These are phyloP conservation scores for Drosophila colorata DNA, from an alignment of 2,888 invertebrate genomes.

Conservation along the genomic window DNA sequence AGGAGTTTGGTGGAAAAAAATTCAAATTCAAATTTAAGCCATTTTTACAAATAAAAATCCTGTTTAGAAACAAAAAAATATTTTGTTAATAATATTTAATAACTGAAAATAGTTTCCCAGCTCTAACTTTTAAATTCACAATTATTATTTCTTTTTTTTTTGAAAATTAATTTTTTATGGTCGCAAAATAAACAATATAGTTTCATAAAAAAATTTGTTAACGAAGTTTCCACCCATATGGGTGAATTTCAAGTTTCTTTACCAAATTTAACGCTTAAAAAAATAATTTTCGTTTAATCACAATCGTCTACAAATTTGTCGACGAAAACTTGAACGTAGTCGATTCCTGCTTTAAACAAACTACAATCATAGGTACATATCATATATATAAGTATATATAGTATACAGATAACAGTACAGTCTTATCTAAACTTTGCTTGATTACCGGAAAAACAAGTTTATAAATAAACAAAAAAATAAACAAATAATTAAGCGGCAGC, in stretches of 20 bases:
- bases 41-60: no score
- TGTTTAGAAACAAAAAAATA: no score
- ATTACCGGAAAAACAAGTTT: slow-evolving; percentile 15
- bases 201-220: no score
- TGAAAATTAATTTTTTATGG: no score
- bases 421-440: slow-evolving; percentile 42
- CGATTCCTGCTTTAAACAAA: slow-evolving; percentile 10
- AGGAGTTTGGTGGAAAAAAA: no score
- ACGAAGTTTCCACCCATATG: no score
- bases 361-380: slow-evolving; percentile 32
- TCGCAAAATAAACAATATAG: no score
- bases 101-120: no score
- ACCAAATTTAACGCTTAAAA: neutral
- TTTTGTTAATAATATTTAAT: no score
- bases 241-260: neutral
- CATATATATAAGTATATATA: slow-evolving; percentile 16
- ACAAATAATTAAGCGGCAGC: slow-evolving; percentile 11
- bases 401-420: slow-evolving; percentile 46
- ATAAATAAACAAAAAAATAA: slow-evolving; percentile 32
- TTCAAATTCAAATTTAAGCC: no score
- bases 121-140: no score
- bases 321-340: neutral
- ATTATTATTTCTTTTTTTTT: no score
- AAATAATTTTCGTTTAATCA: slow-evolving; percentile 10
- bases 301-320: slow-evolving; percentile 9